These are phyloP conservation scores for Dryococelus australis DNA, from an alignment of 2,888 invertebrate species.

Conservation along the genomic window DNA sequence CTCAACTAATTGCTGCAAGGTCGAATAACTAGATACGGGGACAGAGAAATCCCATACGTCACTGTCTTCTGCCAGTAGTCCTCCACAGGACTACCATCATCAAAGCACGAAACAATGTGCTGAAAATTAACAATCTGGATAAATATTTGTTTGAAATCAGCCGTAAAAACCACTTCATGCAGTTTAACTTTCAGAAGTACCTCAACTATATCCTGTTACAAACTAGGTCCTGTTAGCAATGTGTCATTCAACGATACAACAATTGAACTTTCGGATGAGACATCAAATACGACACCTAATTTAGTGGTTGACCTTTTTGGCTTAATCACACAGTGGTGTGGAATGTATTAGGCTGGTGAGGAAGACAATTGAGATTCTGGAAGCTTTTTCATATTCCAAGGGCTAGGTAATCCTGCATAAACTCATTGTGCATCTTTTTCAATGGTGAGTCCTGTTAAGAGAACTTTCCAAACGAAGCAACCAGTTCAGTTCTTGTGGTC, in stretches of 20 bases:
- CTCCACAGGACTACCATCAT: neutral
- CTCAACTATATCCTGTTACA: neutral
- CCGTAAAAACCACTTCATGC: neutral
- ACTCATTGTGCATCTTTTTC: neutral
- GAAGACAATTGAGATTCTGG: neutral
- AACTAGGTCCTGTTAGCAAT: neutral
- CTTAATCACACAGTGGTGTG: neutral
- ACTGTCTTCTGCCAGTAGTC: neutral
- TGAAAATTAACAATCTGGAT: neutral
- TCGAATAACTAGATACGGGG: neutral
- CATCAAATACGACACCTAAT: neutral
- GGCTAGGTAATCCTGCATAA: neutral
- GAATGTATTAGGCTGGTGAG: neutral
- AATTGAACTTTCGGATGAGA: neutral
- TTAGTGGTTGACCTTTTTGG: neutral
- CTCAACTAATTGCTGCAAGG: neutral
- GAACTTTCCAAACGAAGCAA: neutral
- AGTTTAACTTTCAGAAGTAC: neutral
- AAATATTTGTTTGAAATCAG: neutral
- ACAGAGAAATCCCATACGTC: neutral
- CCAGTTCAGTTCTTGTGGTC: neutral
- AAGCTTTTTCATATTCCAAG: neutral
- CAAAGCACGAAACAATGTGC: neutral
- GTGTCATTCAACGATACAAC: neutral
- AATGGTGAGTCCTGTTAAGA: neutral